Conservation (phyloP, 2,797 vertebrate genomes). For the Microchirus variegatus region DNA sequence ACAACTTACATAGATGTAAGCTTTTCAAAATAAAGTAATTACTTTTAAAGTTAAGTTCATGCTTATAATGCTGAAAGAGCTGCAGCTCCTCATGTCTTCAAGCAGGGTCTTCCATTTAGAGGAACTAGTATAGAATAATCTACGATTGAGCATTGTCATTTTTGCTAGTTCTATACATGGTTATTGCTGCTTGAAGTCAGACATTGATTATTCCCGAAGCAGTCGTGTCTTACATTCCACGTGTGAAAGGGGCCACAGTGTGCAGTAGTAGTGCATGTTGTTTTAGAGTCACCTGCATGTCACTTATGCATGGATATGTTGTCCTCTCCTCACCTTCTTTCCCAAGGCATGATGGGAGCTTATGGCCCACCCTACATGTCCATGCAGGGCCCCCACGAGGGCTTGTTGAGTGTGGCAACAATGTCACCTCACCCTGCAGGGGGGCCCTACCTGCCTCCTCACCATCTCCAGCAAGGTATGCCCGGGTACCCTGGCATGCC, state of each 20-base stretch:
- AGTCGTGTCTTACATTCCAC: slow-evolving; percentile 14
- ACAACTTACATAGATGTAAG: too few species aligned
- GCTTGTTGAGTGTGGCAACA: slow-evolving; percentile 98
- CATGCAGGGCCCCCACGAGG: slow-evolving; percentile 98
- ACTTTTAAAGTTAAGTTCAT: too few species aligned
- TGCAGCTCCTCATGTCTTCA: too few species aligned
- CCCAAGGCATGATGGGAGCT: slow-evolving; percentile 99
- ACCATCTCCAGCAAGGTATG: slow-evolving; percentile 94
- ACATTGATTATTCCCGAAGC: too few species aligned
- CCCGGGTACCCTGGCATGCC: slow-evolving; percentile 95
- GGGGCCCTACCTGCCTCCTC: slow-evolving; percentile 84
- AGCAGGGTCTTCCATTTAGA: too few species aligned
- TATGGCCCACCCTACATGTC: slow-evolving; percentile 97
- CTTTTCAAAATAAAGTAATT: too few species aligned
- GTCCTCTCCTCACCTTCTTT: slow-evolving; percentile 80
- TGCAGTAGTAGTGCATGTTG: slow-evolving; percentile 78
- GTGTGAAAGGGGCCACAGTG: slow-evolving; percentile 63
- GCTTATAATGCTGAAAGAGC: too few species aligned
- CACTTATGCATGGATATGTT: slow-evolving; percentile 98
- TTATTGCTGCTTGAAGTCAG: too few species aligned
- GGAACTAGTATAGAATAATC: too few species aligned
- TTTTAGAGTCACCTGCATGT: slow-evolving; percentile 90
- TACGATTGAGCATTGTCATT: too few species aligned
- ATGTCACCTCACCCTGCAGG: slow-evolving; percentile 96
- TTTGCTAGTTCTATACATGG: too few species aligned